Evolutionary conservation across 23 tunicate genomes (phyloP).

Genomic region (Phallusia fumigata): DNA sequence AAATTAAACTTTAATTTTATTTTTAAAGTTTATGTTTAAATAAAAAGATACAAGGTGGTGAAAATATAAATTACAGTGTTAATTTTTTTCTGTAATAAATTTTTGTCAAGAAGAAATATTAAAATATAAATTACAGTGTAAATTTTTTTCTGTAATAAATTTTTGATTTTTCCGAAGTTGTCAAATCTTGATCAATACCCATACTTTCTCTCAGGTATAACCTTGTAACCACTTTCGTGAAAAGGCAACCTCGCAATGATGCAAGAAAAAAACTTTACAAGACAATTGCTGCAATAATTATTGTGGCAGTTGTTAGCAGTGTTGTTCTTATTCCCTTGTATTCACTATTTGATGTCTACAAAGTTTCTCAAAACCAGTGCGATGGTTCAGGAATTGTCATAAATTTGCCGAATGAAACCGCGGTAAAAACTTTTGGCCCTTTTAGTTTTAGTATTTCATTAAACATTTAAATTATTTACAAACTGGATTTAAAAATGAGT

Average conservation of each 20-base stretch:
- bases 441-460: not conserved
- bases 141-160: too few relatives aligned
- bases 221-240: constrained; percentile 23
- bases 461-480: not conserved
- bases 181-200: too few relatives aligned
- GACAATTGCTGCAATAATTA: constrained; percentile 14
- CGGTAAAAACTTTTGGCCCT: not conserved
- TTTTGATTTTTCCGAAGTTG: too few relatives aligned
- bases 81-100: too few relatives aligned
- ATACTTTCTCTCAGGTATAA: constrained; percentile 13
- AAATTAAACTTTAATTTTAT: too few relatives aligned
- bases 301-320: constrained; percentile 16
- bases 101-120: too few relatives aligned
- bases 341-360: constrained; percentile 20
- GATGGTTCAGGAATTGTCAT: not conserved
- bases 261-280: constrained; percentile 18
- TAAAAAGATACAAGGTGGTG: not conserved
- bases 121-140: too few relatives aligned
- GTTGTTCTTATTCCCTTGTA: constrained; percentile 25
- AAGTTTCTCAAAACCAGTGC: constrained; percentile 18
- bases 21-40: too few relatives aligned
- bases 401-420: not conserved
- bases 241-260: constrained; percentile 14
- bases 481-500: not conserved
- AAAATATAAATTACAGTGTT: too few relatives aligned